Percentiles rank a stretch among this genome's conserved stretches.
Conservation (phyloP, 2,113 vertebrate species). For the Thunnus thynnus region DNA sequence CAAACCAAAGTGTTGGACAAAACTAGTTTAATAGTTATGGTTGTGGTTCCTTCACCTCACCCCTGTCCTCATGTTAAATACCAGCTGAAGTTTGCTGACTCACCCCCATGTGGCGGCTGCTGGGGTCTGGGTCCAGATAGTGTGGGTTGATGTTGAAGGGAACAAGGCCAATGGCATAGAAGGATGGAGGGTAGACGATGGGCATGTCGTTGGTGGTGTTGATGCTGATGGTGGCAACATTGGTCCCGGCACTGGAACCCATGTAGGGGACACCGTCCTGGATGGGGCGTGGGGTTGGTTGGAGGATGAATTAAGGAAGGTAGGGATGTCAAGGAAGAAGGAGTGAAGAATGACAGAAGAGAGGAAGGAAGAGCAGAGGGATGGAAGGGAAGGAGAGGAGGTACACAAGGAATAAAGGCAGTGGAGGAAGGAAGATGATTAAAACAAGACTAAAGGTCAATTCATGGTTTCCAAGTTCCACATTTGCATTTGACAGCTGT, state of each 20-base stretch:
- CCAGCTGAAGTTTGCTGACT: not conserved
- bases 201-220: conserved; percentile 93
- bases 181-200: conserved; percentile 89
- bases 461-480: no score
- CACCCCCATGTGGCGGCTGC: conserved; percentile 92
- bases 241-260: conserved; percentile 91
- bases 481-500: no score
- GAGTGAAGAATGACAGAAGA: no score
- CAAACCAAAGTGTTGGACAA: not conserved
- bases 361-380: not conserved
- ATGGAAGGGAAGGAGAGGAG: no score
- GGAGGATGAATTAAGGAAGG: no score
- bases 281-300: not conserved
- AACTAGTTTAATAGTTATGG: not conserved
- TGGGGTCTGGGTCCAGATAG: conserved; percentile 86
- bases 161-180: conserved; percentile 88
- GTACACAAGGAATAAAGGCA: no score
- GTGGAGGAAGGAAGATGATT: no score
- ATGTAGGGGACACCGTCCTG: conserved; percentile 91
- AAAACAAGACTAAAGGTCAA: no score
- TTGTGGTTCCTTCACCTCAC: not conserved
- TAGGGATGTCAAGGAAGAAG: no score
- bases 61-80: not conserved
- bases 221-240: conserved; percentile 89
- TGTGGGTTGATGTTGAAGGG: conserved; percentile 94